Evolutionary conservation across 2,888 invertebrate genomes (phyloP), one percentile per base, ranked within the genome.

Genomic region (Drosophila robusta): DNA sequence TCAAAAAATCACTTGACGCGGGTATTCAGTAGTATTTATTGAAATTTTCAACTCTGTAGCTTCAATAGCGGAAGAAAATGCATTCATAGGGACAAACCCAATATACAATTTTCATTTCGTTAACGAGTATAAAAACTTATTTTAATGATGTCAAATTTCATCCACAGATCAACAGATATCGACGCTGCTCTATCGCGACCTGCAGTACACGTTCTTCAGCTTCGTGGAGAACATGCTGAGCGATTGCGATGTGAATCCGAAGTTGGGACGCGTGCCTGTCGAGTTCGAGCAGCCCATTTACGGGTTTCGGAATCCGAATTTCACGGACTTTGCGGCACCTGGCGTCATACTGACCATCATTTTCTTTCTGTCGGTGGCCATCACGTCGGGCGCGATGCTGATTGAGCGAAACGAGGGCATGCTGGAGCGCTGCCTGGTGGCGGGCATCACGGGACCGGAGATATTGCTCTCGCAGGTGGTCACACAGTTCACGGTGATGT

Each of bases 261-360:
- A 94, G 71, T 90, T 95, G 1, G 92, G 91, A 4, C 86, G 84
- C 11, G 83, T 92, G 7, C 92, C 92, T 1, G 74, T 93, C 45
- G 91, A 96, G 94, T 95, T 95, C 91, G 93, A 95, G 75, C 90
- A 93, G 0, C 97, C 97, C 0, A 92, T 97, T 46, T 97, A 96
- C 85, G 97, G 97, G 3, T 93, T 95, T 55, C 91, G 92, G 29
- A 93, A 95, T 56, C 97, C 98, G 0, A 96, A 96, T 89, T 98
- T 98, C 89, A 98, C 98, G 0, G 97, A 98, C 90, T 98, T 98
- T 90, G 98, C 98, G 65, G 98, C 98, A 2, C 98, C 98, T 1
- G 98, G 98, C 70, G 95, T 98, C 49, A 96, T 98, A 79, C 92
- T 98, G 52, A 97, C 97, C 41, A 97, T 98, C 44, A 96, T 98